Evolutionary conservation across 2,888 invertebrate genomes (phyloP), one percentile per base, ranked within the genome.

Genomic region (Gymnocheta viridis): DNA sequence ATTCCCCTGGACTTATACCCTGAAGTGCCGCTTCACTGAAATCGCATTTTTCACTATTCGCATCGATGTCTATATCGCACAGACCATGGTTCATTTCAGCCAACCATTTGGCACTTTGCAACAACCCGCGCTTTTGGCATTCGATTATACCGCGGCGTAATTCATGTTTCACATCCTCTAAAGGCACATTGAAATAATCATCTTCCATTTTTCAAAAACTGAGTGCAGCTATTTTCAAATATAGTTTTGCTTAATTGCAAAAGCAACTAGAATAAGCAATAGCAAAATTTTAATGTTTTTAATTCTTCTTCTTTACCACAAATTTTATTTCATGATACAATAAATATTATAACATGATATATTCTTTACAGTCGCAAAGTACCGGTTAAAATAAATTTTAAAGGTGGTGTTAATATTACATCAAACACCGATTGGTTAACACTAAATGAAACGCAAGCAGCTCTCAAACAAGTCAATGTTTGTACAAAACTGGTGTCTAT

Each of bases 81-180:
- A 98, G 89, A 0, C 97, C 94, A 90, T 94, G 96, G 91, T 96
- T 96, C 90, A 98, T 92, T 92, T 98, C 98, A 0, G 97, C 94
- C 81, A 98, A 93, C 97, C 98, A 98, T 94, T 97, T 98, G 22
- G 96, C 95, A 85, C 95, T 96, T 88, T 97, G 95, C 85, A 94
- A 92, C 66, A 98, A 92, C 41, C 98, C 96, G 72, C 98, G 94
- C 88, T 96, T 95, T 22, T 94, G 94, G 91, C 97, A 97, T 92
- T 97, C 96, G 35, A 92, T 91, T 85, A 96, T 94, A 9, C 95
- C 95, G 84, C 91, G 91, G 27, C 94, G 92, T 85, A 96, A 91
- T 88, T 96, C 95, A 38, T 91, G 89, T 90, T 96, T 96, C 49
- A 96, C 93, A 87, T 93, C 92, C 77, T 93, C 93, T 77, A 95